Evolutionary conservation across 92 coral and sea anemone genomes (phyloP), one percentile per base, ranked within the genome.

Genomic region (Chrysogorgia sp.): DNA sequence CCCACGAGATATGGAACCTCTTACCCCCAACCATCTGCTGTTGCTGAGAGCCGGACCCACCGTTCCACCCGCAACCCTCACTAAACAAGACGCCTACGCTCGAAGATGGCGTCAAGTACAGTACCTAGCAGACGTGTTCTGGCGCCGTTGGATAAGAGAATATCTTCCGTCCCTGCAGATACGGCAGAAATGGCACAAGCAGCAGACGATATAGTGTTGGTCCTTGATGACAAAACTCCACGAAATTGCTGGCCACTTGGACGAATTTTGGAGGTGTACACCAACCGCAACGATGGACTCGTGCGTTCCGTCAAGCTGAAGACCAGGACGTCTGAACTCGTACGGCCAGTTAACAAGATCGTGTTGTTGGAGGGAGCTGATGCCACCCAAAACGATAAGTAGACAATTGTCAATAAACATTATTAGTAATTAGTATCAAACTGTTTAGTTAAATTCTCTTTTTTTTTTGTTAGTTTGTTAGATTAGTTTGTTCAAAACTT

Each of bases 21-120:
- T 83, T 0, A 65, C 77, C 14, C 77, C 86, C 19, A 86, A 82
- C 52, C 90, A 86, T 74, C 76, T 86, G 41, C 84, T 82, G 40
- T 67, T 70, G 9, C 35, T 85, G 19, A 75, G 76, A 28, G 13
- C 58, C 3, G 88, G 85, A 20, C 58, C 85, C 12, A 26, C 30
- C 0, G 32, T 63, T 1, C 82, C 81, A 30, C 88, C 84, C 35
- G 88, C 85, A 45, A 31, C 17, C 20, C 79, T 85, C 43, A 2
- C 0, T 0, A 79, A 61, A 19, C 55, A 48, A 0, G 88, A 85
- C 75, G 12, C 21, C 81, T 85, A 71, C 58, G 34, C 66, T 5
- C 55, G 55, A 76, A 48, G 83, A 33, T 78, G 83, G 83, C 83
- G 75, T 31, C 90, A 86, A 14, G 86, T 75, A 0, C 86, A 86